Base-by-base conservation (phyloP, 2,888 invertebrate genomes). In the Cyclophora punctaria region DNA sequence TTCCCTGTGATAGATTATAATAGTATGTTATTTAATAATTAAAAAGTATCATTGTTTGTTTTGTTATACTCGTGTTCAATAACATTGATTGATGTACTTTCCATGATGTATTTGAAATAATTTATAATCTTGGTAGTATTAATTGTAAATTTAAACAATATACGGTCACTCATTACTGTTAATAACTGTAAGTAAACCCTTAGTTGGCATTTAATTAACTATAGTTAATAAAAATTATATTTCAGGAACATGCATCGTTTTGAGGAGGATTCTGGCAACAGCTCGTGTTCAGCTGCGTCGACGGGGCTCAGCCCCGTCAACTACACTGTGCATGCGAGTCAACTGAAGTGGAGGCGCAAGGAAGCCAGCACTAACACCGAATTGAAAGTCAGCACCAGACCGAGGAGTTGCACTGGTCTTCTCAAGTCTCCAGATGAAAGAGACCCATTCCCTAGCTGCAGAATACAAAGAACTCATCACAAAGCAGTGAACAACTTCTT, bases 281-380 rank as follows among this genome's bases (percentile, higher is more conserved):
- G 88, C 62, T 85, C 89, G 45, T 88, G 89, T 59, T 89, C 89
- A 35, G 86, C 86, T 3, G 78, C 81, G 3, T 89, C 89, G 6
- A 63, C 79, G 40, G 79, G 81, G 7, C 59, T 82, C 41, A 83
- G 80, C 51, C 83, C 87, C 2, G 64, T 78, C 20, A 75, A 80
- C 60, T 79, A 83, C 60, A 67, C 69, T 50, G 71, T 73, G 51
- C 69, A 71, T 4, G 70, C 62, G 48, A 53, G 68, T 34, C 64
- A 61, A n/a, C 59, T 72, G 5, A 69, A 67, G 59, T 63, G 62
- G 52, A 58, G 65, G 51, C 64, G 68, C 62, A 4, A 85, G 53
- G 86, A 89, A 65, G 80, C 81, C 3, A 79, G 80, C 59, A 87
- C 86, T 48, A 90, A 89, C 63, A 89, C 89, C 68, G 90, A 90